Evolutionary conservation across 2,113 vertebrate species (phyloP).

Genomic region (Abramis brama): DNA sequence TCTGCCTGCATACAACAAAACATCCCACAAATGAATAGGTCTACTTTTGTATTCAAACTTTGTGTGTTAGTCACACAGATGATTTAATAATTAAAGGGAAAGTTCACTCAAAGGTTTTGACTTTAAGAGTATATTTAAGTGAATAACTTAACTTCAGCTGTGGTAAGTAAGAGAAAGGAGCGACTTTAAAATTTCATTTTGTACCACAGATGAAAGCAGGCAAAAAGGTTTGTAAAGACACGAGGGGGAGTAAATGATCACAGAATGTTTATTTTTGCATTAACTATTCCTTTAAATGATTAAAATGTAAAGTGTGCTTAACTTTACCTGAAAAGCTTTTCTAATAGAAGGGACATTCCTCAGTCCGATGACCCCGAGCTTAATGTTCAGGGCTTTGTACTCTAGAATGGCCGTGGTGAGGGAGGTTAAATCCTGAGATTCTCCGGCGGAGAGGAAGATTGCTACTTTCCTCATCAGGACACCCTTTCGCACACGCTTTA

Average conservation of each 20-base stretch:
- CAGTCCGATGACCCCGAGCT: conserved; percentile 78
- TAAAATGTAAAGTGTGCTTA: background rate
- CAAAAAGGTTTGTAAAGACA: background rate
- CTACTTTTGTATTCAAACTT: background rate
- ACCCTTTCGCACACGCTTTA: conserved; percentile 81
- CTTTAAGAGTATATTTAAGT: too few relatives aligned
- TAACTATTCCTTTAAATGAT: background rate
- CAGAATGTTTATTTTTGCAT: background rate
- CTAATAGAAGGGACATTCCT: conserved; percentile 68
- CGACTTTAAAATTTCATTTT: background rate
- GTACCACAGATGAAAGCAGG: too few relatives aligned
- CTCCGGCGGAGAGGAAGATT: conserved; percentile 78
- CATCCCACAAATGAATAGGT: background rate
- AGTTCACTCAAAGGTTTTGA: background rate
- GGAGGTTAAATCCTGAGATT: conserved; percentile 58
- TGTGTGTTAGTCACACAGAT: background rate
- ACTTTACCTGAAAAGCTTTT: conserved; percentile 76
- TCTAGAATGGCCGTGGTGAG: conserved; percentile 80
- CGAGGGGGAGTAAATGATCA: background rate
- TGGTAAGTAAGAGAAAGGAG: background rate
- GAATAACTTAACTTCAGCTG: too few relatives aligned
- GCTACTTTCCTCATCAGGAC: conserved; percentile 82
- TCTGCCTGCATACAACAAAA: conserved; percentile 73
- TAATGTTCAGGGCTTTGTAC: conserved; percentile 76
- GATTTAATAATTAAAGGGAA: background rate